A percentile compares a stretch with the other conserved stretches of the same genome.
Conservation (phyloP, 2,888 invertebrate genomes). For the Scrobipalpa atriplicella region DNA sequence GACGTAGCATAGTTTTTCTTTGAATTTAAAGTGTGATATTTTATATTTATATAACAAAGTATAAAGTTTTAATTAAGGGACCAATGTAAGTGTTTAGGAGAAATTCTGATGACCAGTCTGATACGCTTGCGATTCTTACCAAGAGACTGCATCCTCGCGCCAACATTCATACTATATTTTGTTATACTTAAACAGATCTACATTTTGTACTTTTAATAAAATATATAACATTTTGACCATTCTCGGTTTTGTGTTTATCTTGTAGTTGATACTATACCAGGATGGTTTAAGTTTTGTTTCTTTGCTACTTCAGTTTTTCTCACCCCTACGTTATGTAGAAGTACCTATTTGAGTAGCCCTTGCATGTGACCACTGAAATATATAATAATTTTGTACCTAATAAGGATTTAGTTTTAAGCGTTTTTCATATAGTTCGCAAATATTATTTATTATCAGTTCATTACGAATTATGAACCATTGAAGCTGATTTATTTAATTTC, state of each 20-base stretch:
- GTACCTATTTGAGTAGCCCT: constrained; percentile 54
- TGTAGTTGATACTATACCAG: constrained; percentile 55
- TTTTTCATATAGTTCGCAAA: constrained; percentile 78
- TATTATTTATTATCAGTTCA: constrained; percentile 83
- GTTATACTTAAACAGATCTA: constrained; percentile 61
- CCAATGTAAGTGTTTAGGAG: constrained; percentile 81
- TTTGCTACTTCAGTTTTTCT: constrained; percentile 66
- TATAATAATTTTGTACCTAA: constrained; percentile 81
- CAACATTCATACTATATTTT: constrained; percentile 54
- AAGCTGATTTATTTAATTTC: constrained; percentile 81
- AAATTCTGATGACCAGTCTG: constrained; percentile 73
- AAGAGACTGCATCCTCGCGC: constrained; percentile 70
- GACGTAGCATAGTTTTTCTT: constrained; percentile 77
- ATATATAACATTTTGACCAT: constrained; percentile 59
- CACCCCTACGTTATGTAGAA: constrained; percentile 45
- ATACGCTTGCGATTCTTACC: constrained; percentile 66
- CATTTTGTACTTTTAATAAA: constrained; percentile 72
- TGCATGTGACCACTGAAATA: constrained; percentile 71
- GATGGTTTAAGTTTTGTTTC: constrained; percentile 63
- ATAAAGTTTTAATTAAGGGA: constrained; percentile 81
- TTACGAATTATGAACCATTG: constrained; percentile 79
- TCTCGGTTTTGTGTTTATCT: constrained; percentile 72
- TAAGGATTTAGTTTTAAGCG: constrained; percentile 75
- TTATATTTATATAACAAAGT: constrained; percentile 82
- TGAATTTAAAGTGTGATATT: constrained; percentile 83